Evolutionary conservation across 2,888 invertebrate genomes (phyloP).

Genomic region (Onthophagus sagittarius): DNA sequence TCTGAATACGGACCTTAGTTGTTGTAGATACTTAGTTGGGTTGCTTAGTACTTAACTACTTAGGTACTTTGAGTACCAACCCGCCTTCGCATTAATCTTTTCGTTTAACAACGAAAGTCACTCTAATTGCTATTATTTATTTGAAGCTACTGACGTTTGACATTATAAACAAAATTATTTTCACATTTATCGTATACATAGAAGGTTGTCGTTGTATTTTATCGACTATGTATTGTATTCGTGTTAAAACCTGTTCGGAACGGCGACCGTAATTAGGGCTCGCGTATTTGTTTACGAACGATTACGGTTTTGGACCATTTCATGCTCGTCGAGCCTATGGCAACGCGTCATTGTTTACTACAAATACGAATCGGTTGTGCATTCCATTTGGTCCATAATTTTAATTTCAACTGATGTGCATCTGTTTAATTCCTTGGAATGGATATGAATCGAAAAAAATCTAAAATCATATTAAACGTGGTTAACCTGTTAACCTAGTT

Average conservation of each 20-base stretch:
- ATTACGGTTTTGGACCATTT: background rate
- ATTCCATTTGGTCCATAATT: background rate
- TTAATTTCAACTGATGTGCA: background rate
- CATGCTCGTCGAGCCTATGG: background rate
- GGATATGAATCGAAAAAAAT: background rate
- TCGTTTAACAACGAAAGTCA: no score
- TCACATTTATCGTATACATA: background rate
- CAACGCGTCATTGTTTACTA: background rate
- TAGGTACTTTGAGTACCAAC: no score
- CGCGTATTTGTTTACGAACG: background rate
- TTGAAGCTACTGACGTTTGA: no score
- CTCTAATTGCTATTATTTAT: no score
- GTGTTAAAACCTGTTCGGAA: background rate
- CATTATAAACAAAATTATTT: background rate
- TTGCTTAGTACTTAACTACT: no score
- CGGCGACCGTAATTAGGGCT: background rate
- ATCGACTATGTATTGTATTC: background rate
- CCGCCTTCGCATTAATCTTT: no score
- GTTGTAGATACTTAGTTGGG: no score
- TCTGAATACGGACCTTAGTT: no score
- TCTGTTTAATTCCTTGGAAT: background rate
- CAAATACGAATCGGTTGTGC: background rate
- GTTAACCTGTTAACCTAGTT: background rate
- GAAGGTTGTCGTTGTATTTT: background rate
- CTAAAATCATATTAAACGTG: background rate